phyloP scores from a whole-genome alignment of 2,797 vertebrate genomes.

The Pseudomugil tenellus region DNA sequence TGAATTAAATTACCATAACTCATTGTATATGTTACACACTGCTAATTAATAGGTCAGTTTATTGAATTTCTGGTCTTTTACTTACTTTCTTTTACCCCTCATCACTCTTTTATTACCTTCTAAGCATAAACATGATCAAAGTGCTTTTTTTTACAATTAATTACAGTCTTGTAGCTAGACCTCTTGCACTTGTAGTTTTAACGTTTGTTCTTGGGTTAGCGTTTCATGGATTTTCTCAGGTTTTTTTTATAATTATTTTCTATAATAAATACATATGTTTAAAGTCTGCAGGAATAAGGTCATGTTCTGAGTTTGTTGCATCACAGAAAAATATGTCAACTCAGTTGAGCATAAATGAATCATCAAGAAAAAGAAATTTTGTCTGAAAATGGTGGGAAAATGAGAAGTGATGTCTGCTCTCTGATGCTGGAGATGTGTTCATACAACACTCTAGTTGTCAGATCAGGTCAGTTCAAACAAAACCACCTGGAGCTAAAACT shows the following conservation, averaged over 20 bases:
- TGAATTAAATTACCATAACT: constrained; percentile 73
- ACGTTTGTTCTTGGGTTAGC: constrained; percentile 48
- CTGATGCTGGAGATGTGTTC: background rate
- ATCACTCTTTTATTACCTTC: constrained; percentile 54
- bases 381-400: background rate
- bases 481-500: too few relatives aligned
- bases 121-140: constrained; percentile 69
- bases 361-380: background rate
- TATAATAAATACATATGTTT: background rate
- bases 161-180: constrained; percentile 49
- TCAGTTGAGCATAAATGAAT: background rate
- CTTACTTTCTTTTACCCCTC: constrained; percentile 42
- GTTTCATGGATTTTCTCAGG: constrained; percentile 37
- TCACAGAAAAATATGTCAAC: background rate
- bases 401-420: background rate
- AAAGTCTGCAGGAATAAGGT: background rate
- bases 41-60: constrained; percentile 67
- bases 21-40: constrained; percentile 50
- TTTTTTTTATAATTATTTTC: constrained; percentile 34
- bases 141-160: constrained; percentile 53
- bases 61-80: constrained; percentile 58
- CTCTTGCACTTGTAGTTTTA: constrained; percentile 39
- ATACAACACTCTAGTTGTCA: too few relatives aligned
- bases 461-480: background rate
- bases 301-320: background rate